Base-by-base conservation (phyloP, 1,140 invertebrate genomes). In the Atta colombica region DNA sequence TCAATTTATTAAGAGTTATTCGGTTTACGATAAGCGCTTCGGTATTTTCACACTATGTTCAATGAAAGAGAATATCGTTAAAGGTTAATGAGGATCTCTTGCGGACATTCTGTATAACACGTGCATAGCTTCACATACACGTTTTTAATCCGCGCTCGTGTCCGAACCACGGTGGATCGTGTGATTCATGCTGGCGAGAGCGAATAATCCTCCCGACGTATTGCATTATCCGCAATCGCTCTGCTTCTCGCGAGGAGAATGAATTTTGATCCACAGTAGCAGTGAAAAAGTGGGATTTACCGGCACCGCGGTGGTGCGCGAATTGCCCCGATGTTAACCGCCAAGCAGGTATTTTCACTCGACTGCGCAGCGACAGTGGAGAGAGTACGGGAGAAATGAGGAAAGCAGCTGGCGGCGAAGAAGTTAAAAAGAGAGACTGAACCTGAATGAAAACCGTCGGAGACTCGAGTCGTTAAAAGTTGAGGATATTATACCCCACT, bases 271-370 rank as follows among this genome's bases (percentile, higher is more conserved):
- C 68, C 75, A n/a, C n/a, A 8, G 49, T 5, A 53, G 28, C 51
- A 28, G 18, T 31, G 31, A 60, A 65, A 77, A 58, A 45, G n/a
- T 7, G 16, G 39, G 21, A 71, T 80, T 49, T 55, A 39, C 60
- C 58, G 68, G 31, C 25, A 25, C 63, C 61, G 14, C 71, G 71
- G 51, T 6, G 63, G 53, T 18, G 72, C 12, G 18, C 71, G 81
- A 81, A 88, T 89, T 88, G 58, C 35, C 49, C 5, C 66, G 77
- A 65, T 66, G 75, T 88, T 72, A 85, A 89, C 87, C 81, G 69
- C 81, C 74, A 66, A 86, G 84, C 87, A 88, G 77, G 72, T 82
- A 89, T 90, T 86, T 86, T 88, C 84, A 61, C 71, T 90, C 77
- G 71, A 7, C 28, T 21, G 68, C 8, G 25, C 28, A 58, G 45